Conservation (phyloP, 2,888 invertebrate genomes). For the Agriopis aurantiaria region DNA sequence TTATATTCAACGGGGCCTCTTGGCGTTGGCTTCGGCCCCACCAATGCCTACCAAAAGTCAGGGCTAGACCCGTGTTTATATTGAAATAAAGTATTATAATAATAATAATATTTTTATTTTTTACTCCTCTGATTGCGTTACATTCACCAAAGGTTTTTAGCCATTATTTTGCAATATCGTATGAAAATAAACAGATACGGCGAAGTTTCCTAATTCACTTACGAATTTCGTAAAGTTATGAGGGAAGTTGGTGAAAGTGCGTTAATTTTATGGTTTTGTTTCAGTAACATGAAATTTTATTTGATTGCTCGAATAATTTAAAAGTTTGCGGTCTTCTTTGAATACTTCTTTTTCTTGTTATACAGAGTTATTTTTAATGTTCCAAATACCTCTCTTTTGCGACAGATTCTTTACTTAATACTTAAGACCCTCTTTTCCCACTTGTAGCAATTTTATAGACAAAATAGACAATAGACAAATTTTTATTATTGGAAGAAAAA, state of each 20-base stretch:
- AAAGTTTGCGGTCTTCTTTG: constrained; percentile 17
- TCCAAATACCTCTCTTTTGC: background rate
- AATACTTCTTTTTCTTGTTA: constrained; percentile 6
- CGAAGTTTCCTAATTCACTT: constrained; percentile 54
- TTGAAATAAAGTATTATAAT: no score
- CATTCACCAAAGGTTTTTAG: background rate
- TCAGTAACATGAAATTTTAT: constrained; percentile 44
- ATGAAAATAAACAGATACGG: constrained; percentile 51
- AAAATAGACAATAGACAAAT: no score
- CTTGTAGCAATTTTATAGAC: no score
- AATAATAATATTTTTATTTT: no score
- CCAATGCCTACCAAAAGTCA: no score
- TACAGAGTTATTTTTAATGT: background rate
- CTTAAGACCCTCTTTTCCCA: no score
- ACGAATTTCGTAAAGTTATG: constrained; percentile 50
- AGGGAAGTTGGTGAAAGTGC: constrained; percentile 51
- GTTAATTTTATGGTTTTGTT: constrained; percentile 47
- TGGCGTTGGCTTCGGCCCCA: no score
- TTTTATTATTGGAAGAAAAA: no score
- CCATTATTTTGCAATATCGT: constrained; percentile 51
- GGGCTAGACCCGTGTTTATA: no score
- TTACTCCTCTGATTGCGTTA: background rate
- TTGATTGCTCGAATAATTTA: constrained; percentile 36
- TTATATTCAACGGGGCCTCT: no score
- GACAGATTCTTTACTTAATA: no score